A percentile compares a stretch with the other conserved stretches of the same genome.
Conservation (phyloP, 1,140 invertebrate genomes). For the Drosophila busckii region DNA sequence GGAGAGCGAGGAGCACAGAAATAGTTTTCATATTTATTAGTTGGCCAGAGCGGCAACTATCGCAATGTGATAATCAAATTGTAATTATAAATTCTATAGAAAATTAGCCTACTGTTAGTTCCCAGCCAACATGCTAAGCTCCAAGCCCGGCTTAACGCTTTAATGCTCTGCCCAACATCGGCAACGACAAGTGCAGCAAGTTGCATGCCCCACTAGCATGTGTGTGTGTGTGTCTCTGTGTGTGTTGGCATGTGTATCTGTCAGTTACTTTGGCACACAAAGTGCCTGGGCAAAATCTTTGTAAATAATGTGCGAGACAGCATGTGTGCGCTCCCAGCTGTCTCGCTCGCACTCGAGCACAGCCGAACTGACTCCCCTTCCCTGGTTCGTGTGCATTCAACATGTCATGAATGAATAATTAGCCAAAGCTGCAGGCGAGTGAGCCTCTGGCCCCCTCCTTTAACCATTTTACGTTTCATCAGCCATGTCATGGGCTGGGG, state of each 20-base stretch:
- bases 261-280: slow-evolving; percentile 65
- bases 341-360: background rate
- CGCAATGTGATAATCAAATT: too few relatives aligned
- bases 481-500: background rate
- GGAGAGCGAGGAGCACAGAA: too few relatives aligned
- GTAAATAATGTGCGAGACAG: slow-evolving; percentile 52
- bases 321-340: slow-evolving; percentile 16
- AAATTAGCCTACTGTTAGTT: too few relatives aligned
- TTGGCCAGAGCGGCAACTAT: too few relatives aligned
- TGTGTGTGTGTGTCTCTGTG: slow-evolving; percentile 15
- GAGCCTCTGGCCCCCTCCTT: background rate
- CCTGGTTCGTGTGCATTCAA: slow-evolving; percentile 57
- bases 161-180: slow-evolving; percentile 41
- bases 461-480: background rate
- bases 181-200: background rate
- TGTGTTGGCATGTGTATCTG: slow-evolving; percentile 57
- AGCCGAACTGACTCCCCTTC: too few relatives aligned
- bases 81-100: too few relatives aligned
- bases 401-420: slow-evolving; percentile 77
- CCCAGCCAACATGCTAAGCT: too few relatives aligned
- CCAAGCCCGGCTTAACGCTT: too few relatives aligned
- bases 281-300: slow-evolving; percentile 59
- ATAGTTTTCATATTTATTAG: too few relatives aligned
- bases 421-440: slow-evolving; percentile 52
- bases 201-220: background rate